Percentiles rank a stretch among this genome's conserved stretches.
Conservation (phyloP, 2,888 invertebrate genomes). For the Diplazon laetatorius region DNA sequence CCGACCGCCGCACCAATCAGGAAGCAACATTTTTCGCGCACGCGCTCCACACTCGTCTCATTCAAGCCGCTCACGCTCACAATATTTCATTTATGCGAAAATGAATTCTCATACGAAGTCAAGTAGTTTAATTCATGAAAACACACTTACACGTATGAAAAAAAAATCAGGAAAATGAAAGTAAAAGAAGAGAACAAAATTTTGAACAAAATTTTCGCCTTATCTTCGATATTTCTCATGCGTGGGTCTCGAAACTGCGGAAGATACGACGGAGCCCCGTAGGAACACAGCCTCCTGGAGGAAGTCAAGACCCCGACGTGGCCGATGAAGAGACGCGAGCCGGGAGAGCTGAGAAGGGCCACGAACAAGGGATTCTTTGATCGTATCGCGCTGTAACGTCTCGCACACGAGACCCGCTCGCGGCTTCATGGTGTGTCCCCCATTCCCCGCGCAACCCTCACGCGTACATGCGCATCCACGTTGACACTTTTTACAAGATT, state of each 20-base stretch:
- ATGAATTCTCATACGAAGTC: too few species aligned
- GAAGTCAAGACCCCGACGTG: constrained; percentile 21
- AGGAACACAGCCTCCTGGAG: constrained; percentile 7
- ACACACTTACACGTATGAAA: not conserved
- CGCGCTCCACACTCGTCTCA: too few species aligned
- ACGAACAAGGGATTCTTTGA: constrained; percentile 69
- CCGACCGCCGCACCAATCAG: too few species aligned
- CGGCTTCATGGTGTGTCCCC: constrained; percentile 31
- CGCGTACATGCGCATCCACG: constrained; percentile 62
- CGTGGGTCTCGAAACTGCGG: not conserved
- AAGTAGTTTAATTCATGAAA: not conserved
- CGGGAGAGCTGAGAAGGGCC: constrained; percentile 53
- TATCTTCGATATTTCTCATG: not conserved
- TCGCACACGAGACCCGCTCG: constrained; percentile 55
- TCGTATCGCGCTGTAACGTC: constrained; percentile 65
- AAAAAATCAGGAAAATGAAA: not conserved
- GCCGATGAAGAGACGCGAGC: constrained; percentile 24
- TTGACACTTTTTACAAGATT: constrained; percentile 67
- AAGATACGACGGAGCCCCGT: constrained; percentile 1
- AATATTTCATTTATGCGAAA: too few species aligned
- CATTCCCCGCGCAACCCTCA: constrained; percentile 41
- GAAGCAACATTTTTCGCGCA: too few species aligned
- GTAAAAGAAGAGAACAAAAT: not conserved
- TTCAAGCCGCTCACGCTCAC: too few species aligned
- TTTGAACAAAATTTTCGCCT: constrained; percentile 1